Percentiles rank a stretch among this genome's conserved stretches.
These are phyloP conservation scores for Anastatus disparis DNA, from an alignment of 1,140 invertebrate species.

Conservation along the genomic window DNA sequence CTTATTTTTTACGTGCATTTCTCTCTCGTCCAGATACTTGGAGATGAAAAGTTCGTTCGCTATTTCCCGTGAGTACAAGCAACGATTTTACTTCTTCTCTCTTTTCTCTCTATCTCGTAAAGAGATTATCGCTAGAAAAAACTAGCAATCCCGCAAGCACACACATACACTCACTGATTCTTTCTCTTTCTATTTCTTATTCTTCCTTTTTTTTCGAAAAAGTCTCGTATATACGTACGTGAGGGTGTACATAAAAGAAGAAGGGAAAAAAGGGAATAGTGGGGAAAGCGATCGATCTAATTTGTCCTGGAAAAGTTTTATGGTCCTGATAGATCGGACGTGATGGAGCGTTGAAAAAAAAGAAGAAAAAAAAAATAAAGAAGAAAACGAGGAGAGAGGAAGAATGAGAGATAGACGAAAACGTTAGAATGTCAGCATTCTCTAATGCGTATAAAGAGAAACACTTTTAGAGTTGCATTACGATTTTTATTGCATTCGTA, in stretches of 20 bases:
- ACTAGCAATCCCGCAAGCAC: neutral
- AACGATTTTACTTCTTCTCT: neutral
- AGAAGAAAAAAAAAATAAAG: too few species aligned
- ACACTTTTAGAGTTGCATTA: neutral
- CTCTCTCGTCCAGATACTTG: neutral
- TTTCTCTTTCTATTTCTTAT: too few species aligned
- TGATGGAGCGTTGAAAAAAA: too few species aligned
- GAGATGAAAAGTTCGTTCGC: slow-evolving; percentile 10
- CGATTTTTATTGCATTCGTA: neutral
- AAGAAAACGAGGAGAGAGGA: too few species aligned
- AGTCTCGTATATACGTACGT: too few species aligned
- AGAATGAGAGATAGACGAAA: too few species aligned
- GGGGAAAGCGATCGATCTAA: slow-evolving; percentile 29
- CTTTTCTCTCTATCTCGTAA: neutral
- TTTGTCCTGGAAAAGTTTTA: slow-evolving; percentile 13
- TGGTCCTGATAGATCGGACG: slow-evolving; percentile 5
- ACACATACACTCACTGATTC: neutral
- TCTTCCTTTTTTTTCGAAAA: neutral
- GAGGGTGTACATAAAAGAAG: neutral
- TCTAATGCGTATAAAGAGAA: too few species aligned
- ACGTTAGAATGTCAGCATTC: too few species aligned
- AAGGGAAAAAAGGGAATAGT: slow-evolving; percentile 15
- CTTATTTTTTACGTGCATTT: neutral
- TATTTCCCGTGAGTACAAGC: neutral
- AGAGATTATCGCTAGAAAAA: slow-evolving; percentile 13